These are phyloP conservation scores for Drosophila kanekoi DNA, from an alignment of 2,888 invertebrate genomes.

Conservation along the genomic window DNA sequence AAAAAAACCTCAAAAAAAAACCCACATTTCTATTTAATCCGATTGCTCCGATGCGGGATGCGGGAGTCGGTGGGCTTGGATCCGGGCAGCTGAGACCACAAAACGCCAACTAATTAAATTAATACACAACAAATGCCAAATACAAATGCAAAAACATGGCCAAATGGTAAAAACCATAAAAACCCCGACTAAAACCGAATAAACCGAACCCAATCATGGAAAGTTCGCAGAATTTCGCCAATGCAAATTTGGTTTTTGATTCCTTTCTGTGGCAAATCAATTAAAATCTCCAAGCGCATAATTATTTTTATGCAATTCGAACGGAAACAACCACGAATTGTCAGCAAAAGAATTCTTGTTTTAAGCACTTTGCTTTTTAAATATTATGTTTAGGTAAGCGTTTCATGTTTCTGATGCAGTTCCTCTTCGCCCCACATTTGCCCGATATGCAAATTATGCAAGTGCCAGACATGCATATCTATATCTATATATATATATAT, in stretches of 20 bases:
- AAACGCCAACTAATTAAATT: slow-evolving; percentile 76
- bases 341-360: slow-evolving; percentile 36
- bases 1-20: slow-evolving; percentile 6
- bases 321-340: slow-evolving; percentile 51
- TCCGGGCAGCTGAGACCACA: slow-evolving; percentile 57
- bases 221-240: slow-evolving; percentile 18
- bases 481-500: not conserved
- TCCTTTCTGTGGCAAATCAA: slow-evolving; percentile 54
- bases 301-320: slow-evolving; percentile 59
- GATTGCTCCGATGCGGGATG: slow-evolving; percentile 44
- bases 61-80: not conserved
- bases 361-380: slow-evolving; percentile 17
- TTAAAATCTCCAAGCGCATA: slow-evolving; percentile 55
- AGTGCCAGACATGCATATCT: slow-evolving; percentile 56
- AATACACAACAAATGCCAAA: slow-evolving; percentile 68
- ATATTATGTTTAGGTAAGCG: slow-evolving; percentile 31
- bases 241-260: slow-evolving; percentile 26
- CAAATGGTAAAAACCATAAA: slow-evolving; percentile 8
- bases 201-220: slow-evolving; percentile 16
- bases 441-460: slow-evolving; percentile 67
- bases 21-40: slow-evolving; percentile 66
- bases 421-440: slow-evolving; percentile 37
- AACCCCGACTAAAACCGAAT: too few relatives aligned
- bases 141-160: slow-evolving; percentile 20
- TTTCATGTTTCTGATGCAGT: slow-evolving; percentile 14